Evolutionary conservation across 2,888 invertebrate species (phyloP).

Genomic region (Argynnis bischoffii): DNA sequence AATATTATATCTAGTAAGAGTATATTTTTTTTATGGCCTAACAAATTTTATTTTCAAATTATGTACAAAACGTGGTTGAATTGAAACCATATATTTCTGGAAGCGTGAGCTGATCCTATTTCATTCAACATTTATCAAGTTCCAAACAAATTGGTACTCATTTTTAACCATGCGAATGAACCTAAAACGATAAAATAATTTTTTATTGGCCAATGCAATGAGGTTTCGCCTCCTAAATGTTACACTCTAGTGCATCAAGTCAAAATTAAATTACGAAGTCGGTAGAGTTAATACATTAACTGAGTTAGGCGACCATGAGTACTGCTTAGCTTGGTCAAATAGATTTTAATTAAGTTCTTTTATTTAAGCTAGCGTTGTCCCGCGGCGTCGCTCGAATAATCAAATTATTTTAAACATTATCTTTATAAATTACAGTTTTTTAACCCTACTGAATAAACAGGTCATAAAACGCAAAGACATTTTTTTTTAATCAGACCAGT

Average conservation of each 20-base stretch:
- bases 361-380: too few relatives aligned
- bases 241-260: neutral
- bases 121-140: constrained; percentile 22
- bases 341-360: too few relatives aligned
- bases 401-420: too few relatives aligned
- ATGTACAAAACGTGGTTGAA: neutral
- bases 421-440: too few relatives aligned
- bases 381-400: too few relatives aligned
- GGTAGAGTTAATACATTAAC: constrained; percentile 1
- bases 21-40: too few relatives aligned
- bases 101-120: constrained; percentile 15
- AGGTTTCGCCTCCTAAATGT: neutral
- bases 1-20: too few relatives aligned
- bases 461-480: too few relatives aligned
- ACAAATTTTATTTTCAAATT: too few relatives aligned
- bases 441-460: too few relatives aligned
- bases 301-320: neutral
- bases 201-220: neutral
- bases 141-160: constrained; percentile 15
- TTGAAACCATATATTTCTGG: constrained; percentile 20
- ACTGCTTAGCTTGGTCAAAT: too few relatives aligned
- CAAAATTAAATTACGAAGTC: constrained; percentile 1
- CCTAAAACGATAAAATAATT: neutral
- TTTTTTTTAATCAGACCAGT: too few relatives aligned
- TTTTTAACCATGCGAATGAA: neutral